Evolutionary conservation across 2,797 vertebrate species (phyloP).

Genomic region (Sternarchorhynchus goeldii): DNA sequence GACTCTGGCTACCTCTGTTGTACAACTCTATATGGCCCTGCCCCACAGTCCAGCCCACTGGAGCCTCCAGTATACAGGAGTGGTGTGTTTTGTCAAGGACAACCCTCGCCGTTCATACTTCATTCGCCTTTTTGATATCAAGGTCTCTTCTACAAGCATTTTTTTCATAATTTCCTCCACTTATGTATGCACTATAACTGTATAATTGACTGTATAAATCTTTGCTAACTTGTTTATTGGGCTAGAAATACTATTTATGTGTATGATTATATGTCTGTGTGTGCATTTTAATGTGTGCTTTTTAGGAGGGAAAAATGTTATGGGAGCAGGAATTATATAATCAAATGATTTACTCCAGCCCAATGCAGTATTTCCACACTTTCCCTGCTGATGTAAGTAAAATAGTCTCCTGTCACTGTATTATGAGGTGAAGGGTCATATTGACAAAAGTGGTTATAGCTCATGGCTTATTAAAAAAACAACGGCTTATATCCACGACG

Average conservation of each 20-base stretch:
- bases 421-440: neutral
- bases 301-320: conserved; percentile 69
- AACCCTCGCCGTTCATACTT: conserved; percentile 78
- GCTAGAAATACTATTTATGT: neutral
- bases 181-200: neutral
- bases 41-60: conserved; percentile 68
- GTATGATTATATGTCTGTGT: too few species aligned
- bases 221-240: too few species aligned
- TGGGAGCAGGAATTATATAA: conserved; percentile 81
- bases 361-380: conserved; percentile 74
- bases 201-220: too few species aligned
- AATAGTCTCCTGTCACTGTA: neutral
- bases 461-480: neutral
- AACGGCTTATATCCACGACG: too few species aligned
- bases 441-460: neutral
- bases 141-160: conserved; percentile 59
- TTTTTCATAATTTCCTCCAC: neutral
- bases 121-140: conserved; percentile 76
- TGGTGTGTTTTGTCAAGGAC: conserved; percentile 79
- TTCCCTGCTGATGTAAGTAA: conserved; percentile 78
- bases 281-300: conserved; percentile 8
- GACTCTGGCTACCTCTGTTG: conserved; percentile 75
- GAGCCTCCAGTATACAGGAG: conserved; percentile 73
- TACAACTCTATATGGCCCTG: conserved; percentile 73
- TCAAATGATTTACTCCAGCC: conserved; percentile 68